These are phyloP conservation scores for Panulirus ornatus DNA, from an alignment of 1,140 invertebrate genomes.

Conservation along the genomic window DNA sequence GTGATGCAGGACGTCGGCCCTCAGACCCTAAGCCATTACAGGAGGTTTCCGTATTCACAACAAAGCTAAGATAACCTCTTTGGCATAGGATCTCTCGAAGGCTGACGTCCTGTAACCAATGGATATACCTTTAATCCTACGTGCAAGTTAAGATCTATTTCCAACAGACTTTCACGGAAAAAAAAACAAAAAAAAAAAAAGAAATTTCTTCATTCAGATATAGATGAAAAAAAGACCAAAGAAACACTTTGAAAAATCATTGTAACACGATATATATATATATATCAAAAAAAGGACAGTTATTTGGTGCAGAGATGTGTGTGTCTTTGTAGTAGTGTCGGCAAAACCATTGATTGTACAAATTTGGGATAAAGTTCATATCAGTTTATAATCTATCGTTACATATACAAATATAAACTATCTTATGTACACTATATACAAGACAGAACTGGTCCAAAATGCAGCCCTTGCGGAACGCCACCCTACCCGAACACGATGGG, in stretches of 20 bases:
- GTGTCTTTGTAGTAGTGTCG: slow-evolving; percentile 41
- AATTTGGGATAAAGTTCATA: slow-evolving; percentile 63
- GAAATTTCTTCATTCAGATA: no score
- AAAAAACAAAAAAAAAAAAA: slow-evolving; percentile 41
- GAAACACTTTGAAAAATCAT: slow-evolving; percentile 47
- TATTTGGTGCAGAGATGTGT: slow-evolving; percentile 71
- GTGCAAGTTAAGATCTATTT: slow-evolving; percentile 49
- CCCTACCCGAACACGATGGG: not conserved
- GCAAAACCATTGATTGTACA: slow-evolving; percentile 69
- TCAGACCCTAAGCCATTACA: slow-evolving; percentile 5
- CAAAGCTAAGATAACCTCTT: slow-evolving; percentile 21
- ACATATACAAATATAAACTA: slow-evolving; percentile 74
- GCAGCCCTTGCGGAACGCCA: slow-evolving; percentile 32
- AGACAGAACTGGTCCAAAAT: slow-evolving; percentile 63
- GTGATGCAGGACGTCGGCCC: not conserved
- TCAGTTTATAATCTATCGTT: slow-evolving; percentile 67
- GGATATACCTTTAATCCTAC: slow-evolving; percentile 25
- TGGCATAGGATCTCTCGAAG: not conserved
- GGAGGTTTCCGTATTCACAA: slow-evolving; percentile 10
- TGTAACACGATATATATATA: no score
- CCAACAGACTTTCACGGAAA: slow-evolving; percentile 31
- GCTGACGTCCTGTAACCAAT: slow-evolving; percentile 3
- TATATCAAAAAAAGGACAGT: slow-evolving; percentile 40
- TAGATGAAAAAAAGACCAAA: slow-evolving; percentile 36
- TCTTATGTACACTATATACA: slow-evolving; percentile 73